Conservation (phyloP, 1,140 invertebrate species). For the Caenorhabditis elegans region WBcel235 BX284606.5:11575501-11576000, state of each 20-base stretch:
- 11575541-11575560: conserved; percentile 7
- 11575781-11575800: neutral
- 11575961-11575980: too few relatives aligned
- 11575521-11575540: too few relatives aligned
- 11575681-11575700: neutral
- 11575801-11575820: conserved; percentile 22
- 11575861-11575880: neutral
- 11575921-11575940: too few relatives aligned
- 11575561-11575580: too few relatives aligned
- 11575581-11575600: neutral
- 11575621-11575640: neutral
- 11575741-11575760: neutral
- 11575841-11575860: neutral
- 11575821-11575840: conserved; percentile 4
- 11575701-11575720: neutral
- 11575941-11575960: neutral
- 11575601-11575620: neutral
- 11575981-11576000: too few relatives aligned
- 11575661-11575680: neutral
- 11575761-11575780: neutral
- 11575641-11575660: neutral
- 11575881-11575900: neutral
- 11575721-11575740: conserved; percentile 3
- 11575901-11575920: neutral
- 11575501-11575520: too few relatives aligned